A percentile compares a stretch with the other conserved stretches of the same genome.
These are phyloP conservation scores for Steromphala cineraria DNA, from an alignment of 2,888 invertebrate species.

Conservation along the genomic window DNA sequence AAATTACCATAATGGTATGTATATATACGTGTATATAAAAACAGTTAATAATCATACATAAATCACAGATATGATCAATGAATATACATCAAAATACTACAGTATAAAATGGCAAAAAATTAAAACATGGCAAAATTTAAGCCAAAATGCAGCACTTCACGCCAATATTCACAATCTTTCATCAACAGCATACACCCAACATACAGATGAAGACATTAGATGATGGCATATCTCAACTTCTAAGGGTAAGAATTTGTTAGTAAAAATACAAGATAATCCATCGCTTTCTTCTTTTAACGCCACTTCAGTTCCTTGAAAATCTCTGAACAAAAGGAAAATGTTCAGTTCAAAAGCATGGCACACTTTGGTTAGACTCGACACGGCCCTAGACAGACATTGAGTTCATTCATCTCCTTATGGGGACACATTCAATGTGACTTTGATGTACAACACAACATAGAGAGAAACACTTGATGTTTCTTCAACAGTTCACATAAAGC, in stretches of 20 bases:
- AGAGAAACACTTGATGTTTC: too few species aligned
- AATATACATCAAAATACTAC: not conserved
- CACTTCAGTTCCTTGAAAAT: too few species aligned
- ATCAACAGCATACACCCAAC: not conserved
- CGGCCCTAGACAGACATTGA: too few species aligned
- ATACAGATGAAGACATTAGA: not conserved
- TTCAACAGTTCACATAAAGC: too few species aligned
- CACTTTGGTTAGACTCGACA: too few species aligned
- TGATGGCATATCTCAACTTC: not conserved
- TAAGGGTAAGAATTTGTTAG: not conserved
- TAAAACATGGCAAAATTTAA: not conserved
- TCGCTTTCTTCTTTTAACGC: too few species aligned
- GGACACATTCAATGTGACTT: too few species aligned
- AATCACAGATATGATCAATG: not conserved
- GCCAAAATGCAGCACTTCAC: not conserved
- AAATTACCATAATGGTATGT: too few species aligned
- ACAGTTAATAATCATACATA: not conserved
- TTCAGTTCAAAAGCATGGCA: too few species aligned
- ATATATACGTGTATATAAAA: not conserved
- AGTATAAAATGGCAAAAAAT: constrained; percentile 2
- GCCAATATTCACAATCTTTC: not conserved
- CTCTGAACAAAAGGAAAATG: too few species aligned
- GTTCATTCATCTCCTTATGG: too few species aligned
- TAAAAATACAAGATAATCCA: not conserved
- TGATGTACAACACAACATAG: too few species aligned